Conservation (phyloP, 2,797 vertebrate genomes). For the Muscicapa striata region DNA sequence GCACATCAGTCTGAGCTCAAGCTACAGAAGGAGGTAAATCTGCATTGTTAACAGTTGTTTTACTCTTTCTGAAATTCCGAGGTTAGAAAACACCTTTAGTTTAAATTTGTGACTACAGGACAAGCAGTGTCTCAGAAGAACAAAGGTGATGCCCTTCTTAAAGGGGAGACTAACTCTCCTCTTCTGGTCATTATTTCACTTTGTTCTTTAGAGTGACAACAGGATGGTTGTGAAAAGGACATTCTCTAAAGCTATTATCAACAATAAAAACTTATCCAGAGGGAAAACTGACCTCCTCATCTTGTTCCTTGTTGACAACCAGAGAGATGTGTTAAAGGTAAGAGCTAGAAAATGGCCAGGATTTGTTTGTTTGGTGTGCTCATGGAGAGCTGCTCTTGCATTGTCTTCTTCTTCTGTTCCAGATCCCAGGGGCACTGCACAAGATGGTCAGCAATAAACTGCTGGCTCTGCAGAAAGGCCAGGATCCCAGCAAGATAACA, state of each 20-base stretch:
- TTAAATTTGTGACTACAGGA: not conserved
- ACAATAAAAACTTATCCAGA: constrained; percentile 88
- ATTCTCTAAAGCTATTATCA: constrained; percentile 90
- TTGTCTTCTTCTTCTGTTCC: constrained; percentile 9
- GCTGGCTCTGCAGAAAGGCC: constrained; percentile 85
- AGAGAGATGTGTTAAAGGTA: constrained; percentile 95
- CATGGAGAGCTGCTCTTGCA: not conserved
- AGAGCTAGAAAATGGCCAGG: constrained; percentile 2
- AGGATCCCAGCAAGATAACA: constrained; percentile 82
- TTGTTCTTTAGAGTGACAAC: constrained; percentile 87
- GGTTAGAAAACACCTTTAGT: not conserved
- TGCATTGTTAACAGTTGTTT: not conserved
- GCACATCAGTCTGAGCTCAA: constrained; percentile 85
- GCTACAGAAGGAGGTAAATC: constrained; percentile 89
- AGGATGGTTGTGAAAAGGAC: constrained; percentile 95
- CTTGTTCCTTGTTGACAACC: constrained; percentile 94
- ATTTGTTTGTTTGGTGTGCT: not conserved
- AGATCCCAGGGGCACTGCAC: constrained; percentile 91
- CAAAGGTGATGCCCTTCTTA: not conserved
- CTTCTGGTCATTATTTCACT: not conserved
- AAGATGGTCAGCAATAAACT: constrained; percentile 93
- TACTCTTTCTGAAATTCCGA: not conserved
- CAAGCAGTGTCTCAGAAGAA: not conserved
- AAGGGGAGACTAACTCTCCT: not conserved
- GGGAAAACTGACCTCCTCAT: constrained; percentile 95